A percentile compares a stretch with the other conserved stretches of the same genome.
These are phyloP conservation scores for Drosophila meridionalis DNA, from an alignment of 2,888 invertebrate species.

Conservation along the genomic window DNA sequence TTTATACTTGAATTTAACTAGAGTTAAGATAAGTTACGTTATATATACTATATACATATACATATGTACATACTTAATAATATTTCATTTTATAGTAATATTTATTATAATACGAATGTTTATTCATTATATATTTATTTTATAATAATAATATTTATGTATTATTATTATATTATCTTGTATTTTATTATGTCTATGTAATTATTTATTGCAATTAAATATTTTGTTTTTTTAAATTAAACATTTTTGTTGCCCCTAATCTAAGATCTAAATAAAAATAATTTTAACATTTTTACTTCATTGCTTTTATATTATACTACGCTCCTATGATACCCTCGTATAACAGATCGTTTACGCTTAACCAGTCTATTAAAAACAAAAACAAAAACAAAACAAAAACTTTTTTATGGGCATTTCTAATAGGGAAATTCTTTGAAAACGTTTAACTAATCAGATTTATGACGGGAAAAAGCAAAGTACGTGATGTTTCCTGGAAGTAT, in stretches of 20 bases:
- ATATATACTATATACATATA: no score
- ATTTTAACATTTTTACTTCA: not conserved
- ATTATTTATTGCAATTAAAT: no score
- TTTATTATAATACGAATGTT: no score
- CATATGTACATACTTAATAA: no score
- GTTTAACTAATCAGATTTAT: constrained; percentile 18
- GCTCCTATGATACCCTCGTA: not conserved
- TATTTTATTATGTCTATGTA: no score
- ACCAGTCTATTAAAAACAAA: not conserved
- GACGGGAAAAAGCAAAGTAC: constrained; percentile 33
- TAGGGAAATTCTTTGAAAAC: constrained; percentile 28
- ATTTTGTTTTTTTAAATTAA: no score
- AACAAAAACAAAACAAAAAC: not conserved
- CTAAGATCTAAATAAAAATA: not conserved
- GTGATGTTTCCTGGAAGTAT: constrained; percentile 47
- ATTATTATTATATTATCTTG: no score
- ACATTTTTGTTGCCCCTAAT: not conserved
- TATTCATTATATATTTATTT: no score
- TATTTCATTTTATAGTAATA: no score
- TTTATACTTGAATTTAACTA: no score
- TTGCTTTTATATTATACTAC: not conserved
- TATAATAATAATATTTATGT: no score
- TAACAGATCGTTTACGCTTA: not conserved
- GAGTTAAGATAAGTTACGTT: no score
- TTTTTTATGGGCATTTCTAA: not conserved